Conservation (phyloP, 2,888 invertebrate genomes). For the Rhagonycha lutea region DNA sequence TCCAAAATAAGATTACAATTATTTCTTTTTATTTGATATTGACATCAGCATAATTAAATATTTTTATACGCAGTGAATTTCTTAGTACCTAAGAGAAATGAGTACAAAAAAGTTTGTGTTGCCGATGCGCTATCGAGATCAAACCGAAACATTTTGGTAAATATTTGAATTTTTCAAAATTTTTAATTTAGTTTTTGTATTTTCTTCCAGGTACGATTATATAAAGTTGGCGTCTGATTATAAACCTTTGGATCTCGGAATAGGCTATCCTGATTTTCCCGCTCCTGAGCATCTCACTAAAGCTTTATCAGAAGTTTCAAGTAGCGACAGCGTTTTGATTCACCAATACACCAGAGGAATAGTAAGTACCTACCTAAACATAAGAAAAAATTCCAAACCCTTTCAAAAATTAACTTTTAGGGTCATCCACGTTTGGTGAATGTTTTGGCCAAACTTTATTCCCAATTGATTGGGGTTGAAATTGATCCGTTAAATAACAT, state of each 20-base stretch:
- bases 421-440: slow-evolving; percentile 90
- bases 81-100: too few relatives aligned
- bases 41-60: neutral
- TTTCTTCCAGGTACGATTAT: slow-evolving; percentile 82
- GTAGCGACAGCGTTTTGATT: slow-evolving; percentile 71
- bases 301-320: slow-evolving; percentile 70
- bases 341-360: slow-evolving; percentile 94
- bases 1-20: too few relatives aligned
- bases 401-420: slow-evolving; percentile 89
- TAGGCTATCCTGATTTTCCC: slow-evolving; percentile 93
- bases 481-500: slow-evolving; percentile 88
- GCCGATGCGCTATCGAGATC: neutral
- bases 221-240: slow-evolving; percentile 78
- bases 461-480: slow-evolving; percentile 71
- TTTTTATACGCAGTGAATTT: neutral
- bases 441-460: slow-evolving; percentile 82
- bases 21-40: neutral
- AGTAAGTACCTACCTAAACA: slow-evolving; percentile 73
- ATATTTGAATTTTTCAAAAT: neutral
- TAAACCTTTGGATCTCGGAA: slow-evolving; percentile 91
- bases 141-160: neutral
- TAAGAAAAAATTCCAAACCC: neutral
- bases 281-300: slow-evolving; percentile 82
- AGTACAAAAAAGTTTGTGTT: neutral
- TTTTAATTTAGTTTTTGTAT: neutral